Base-by-base conservation (phyloP, 1,140 invertebrate species). In the Pseudomyrmex concolor region DNA sequence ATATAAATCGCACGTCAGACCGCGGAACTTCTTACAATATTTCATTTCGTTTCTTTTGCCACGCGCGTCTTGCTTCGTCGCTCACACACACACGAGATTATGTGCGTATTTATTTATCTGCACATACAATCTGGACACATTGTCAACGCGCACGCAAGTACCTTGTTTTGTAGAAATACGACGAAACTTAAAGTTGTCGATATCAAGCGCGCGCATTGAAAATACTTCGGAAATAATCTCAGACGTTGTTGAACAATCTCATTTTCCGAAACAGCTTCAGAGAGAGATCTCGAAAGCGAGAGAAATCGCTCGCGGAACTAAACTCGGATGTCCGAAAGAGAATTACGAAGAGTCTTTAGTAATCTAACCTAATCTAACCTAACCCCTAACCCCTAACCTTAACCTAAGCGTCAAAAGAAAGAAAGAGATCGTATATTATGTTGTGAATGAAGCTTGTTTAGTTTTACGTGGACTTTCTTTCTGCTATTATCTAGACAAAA, bases 331-430 rank as follows among this genome's bases (percentile, higher is more conserved):
- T 7, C 15, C 10, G 15, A n/a, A 71, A 80, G 34, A 71, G 22
- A 19, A 71, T 80, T 80, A 67, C 54, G 10, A 48, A 12, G 4
- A 3, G 12, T 34, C 17, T 72, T 55, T 25, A 25, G 15, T 17
- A 66, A 77, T 9, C 50, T 77, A 77, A 54, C n/a, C n/a, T n/a
- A n/a, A n/a, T n/a, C n/a, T n/a, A n/a, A n/a, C n/a, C n/a, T n/a
- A n/a, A n/a, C n/a, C n/a, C n/a, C n/a, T n/a, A n/a, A n/a, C n/a
- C n/a, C n/a, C n/a, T n/a, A n/a, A n/a, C n/a, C n/a, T n/a, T n/a
- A n/a, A n/a, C n/a, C 50, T 77, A 77, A 54, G 8, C 48, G 62
- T 67, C 62, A 45, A 77, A 67, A 51, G 25, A 67, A 43, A 55
- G 2, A 8, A 76, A 13, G 3, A 5, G 12, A 66, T 67, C 15